Evolutionary conservation across 2,113 vertebrate species (phyloP).

Genomic region (Pica pica): DNA sequence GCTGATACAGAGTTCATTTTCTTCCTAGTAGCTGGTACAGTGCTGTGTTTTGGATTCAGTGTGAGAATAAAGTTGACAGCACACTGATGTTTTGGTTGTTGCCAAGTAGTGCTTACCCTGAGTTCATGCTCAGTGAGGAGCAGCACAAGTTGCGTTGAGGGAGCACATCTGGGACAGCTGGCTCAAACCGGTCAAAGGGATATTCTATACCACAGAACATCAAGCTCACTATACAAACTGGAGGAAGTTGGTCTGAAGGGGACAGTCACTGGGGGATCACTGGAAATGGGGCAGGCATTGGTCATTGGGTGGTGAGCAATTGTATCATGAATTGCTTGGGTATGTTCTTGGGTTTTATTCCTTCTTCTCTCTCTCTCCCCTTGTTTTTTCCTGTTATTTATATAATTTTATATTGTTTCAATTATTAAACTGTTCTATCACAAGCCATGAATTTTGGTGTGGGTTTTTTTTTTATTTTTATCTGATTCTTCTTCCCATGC

Average conservation of each 20-base stretch:
- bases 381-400: not conserved
- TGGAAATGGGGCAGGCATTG: not conserved
- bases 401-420: not conserved
- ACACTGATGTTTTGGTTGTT: not conserved
- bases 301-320: not conserved
- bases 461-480: not conserved
- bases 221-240: not conserved
- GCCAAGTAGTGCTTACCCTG: not conserved
- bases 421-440: not conserved
- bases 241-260: not conserved
- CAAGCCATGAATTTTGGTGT: fast-evolving
- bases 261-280: not conserved
- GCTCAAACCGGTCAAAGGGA: not conserved
- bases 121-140: not conserved
- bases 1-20: not conserved
- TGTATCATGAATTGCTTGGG: fast-evolving
- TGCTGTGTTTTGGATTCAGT: not conserved
- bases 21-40: not conserved
- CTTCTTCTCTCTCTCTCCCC: not conserved
- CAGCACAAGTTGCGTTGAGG: not conserved
- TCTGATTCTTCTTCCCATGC: not conserved
- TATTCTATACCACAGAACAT: not conserved
- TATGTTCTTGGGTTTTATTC: not conserved
- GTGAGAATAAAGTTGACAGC: not conserved
- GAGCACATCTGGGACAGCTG: not conserved